Evolutionary conservation across 2,113 vertebrate genomes (phyloP), one percentile per base, ranked within the genome.

Genomic region (Ochotona princeps): DNA sequence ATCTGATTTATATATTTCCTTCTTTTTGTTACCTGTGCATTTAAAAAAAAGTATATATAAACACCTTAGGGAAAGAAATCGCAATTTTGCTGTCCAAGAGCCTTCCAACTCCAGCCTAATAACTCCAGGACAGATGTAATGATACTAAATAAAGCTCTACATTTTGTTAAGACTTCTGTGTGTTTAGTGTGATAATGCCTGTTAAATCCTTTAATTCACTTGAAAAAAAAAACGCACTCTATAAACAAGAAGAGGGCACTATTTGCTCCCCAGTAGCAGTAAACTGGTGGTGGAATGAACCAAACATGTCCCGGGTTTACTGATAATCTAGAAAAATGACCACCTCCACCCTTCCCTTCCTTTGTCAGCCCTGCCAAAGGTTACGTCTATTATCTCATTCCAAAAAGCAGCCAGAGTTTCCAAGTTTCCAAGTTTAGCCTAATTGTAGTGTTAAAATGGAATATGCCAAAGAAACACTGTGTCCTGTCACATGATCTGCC

Each of bases 131-230:
- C 12, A 88, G 23, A 93, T 32, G 28, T 49, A 87, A 86, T 60
- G n/a, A 67, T 63, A 67, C 11, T 73, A 86, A 84, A 69, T 35
- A 38, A 25, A 80, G 7, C 23, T 61, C 73, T 63, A 30, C 26
- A 11, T 89, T 93, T 93, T 93, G 92, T 89, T 78, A 94, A 60
- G 76, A 84, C 25, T 35, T 92, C 81, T 80, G 25, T 96, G 65
- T 93, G 67, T 87, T 85, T 87, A 93, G 70, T 91, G 44, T 83
- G 74, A 92, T 72, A 92, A 85, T 21, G 20, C 49, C n/a, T 73
- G 13, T 54, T 92, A 87, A 92, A 79, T 38, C 12, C 21, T 92
- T 93, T 92, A 93, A 96, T 92, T 83, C 92, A 65, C 51, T 81
- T 89, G 38, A 70, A 57, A 57, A 54, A 44, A 70, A 69, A 93